These are phyloP conservation scores for Calliopsis andreniformis DNA, from an alignment of 1,140 invertebrate species.

Conservation along the genomic window DNA sequence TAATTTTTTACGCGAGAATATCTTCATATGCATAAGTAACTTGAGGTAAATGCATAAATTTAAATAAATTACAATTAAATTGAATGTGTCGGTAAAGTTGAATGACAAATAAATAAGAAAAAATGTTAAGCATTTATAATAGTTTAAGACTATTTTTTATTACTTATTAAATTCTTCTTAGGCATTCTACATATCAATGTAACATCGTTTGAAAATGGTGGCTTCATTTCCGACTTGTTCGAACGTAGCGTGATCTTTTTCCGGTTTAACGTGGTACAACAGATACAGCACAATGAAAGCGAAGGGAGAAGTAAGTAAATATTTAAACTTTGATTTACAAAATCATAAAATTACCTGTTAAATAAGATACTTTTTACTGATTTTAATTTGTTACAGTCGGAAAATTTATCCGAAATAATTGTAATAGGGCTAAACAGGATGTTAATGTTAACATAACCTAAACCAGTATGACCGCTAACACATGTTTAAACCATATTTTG, in stretches of 20 bases:
- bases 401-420: neutral
- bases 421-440: neutral
- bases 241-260: conserved; percentile 50
- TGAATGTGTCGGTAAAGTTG: no score
- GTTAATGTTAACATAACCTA: conserved; percentile 34
- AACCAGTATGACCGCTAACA: neutral
- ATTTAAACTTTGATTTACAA: conserved; percentile 26
- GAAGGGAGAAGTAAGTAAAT: conserved; percentile 72
- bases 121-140: neutral
- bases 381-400: neutral
- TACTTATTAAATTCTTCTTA: no score
- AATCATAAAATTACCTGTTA: neutral
- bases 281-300: conserved; percentile 68
- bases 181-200: neutral
- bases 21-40: no score
- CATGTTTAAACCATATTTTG: conserved; percentile 16
- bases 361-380: neutral
- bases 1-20: no score
- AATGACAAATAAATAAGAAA: neutral
- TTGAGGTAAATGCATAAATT: no score
- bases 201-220: conserved; percentile 17
- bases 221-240: conserved; percentile 25
- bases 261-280: conserved; percentile 50
- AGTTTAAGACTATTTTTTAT: neutral
- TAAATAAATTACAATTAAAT: no score